Base-by-base conservation (phyloP, 2,888 invertebrate genomes). In the Tridacna crocea region DNA sequence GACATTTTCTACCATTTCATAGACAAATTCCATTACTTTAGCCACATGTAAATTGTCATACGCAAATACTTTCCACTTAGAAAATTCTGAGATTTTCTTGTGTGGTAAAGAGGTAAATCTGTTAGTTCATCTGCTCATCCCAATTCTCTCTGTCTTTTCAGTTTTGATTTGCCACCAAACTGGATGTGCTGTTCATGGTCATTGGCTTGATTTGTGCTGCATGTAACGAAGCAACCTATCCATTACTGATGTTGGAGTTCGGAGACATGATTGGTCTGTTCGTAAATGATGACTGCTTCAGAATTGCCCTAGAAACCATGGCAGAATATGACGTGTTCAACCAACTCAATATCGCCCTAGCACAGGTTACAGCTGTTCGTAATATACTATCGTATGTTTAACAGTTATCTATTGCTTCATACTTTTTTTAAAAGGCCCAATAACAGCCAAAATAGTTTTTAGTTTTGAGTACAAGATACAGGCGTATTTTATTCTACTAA, bases 191-290 rank as follows among this genome's bases (percentile, higher is more conserved):
- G 3, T 84, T 93, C 68, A 94, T 94, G 92, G 13, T 93, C 0
- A n/a, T 93, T 24, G 94, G 94, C 0, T 84, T 89, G 0, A 4
- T 94, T 0, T 85, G 85, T 75, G 92, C 94, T 0, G 27, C 83
- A 8, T 82, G 84, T 17, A 92, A 94, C 47, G 94, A 94, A 0
- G 85, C 91, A 6, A 90, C 92, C 15, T 82, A 93, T 36, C 94
- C 94, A 0, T 46, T 84, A 17, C 91, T 94, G 92, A 92, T 94
- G 77, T 88, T 94, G 24, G 92, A 94, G 48, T 94, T 94, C 79
- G 94, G 94, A 2, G 88, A 90, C 22, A 93, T 94, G 93, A 93
- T 92, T 12, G 92, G 93, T 77, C 72, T 89, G 19, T 94, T 94
- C 87, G 91, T 93, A 0, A 80, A 88, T 65, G 79, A 87, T 10